Evolutionary conservation across 2,888 invertebrate genomes (phyloP).

Genomic region (Lutraria lutraria): DNA sequence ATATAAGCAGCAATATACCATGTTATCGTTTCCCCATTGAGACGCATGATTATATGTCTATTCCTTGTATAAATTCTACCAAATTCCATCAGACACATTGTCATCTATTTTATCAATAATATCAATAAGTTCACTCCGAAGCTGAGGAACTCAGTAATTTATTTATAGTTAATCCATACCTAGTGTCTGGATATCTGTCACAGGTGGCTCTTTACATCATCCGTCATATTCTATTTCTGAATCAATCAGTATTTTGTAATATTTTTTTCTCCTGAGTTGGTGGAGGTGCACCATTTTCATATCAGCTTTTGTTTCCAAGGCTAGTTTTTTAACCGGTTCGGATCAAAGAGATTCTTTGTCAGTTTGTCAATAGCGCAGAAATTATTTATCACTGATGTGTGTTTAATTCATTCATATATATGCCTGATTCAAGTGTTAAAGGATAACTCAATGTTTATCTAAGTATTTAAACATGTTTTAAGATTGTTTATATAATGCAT

Average conservation of each 20-base stretch:
- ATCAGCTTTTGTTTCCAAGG: background rate
- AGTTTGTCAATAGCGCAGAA: slow-evolving; percentile 19
- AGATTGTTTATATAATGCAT: slow-evolving; percentile 2
- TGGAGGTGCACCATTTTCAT: background rate
- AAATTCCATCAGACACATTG: background rate
- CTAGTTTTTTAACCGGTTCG: background rate
- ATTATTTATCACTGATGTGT: slow-evolving; percentile 23
- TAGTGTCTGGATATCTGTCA: background rate
- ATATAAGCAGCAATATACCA: background rate
- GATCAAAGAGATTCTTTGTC: background rate
- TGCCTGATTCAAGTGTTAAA: slow-evolving; percentile 5
- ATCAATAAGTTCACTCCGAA: background rate
- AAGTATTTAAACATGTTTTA: slow-evolving; percentile 21
- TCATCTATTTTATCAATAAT: background rate
- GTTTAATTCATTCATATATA: slow-evolving; percentile 20
- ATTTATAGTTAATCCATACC: background rate
- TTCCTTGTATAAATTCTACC: background rate
- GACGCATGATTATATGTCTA: background rate
- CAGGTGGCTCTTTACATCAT: slow-evolving; percentile 1
- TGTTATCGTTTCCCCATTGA: background rate
- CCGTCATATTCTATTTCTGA: background rate
- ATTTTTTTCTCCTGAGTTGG: background rate
- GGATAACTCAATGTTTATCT: slow-evolving; percentile 3
- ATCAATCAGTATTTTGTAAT: slow-evolving; percentile 5
- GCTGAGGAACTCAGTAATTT: background rate